Evolutionary conservation across 64 coral and sea anemone genomes (phyloP).

Genomic region (Montipora capricornis): DNA sequence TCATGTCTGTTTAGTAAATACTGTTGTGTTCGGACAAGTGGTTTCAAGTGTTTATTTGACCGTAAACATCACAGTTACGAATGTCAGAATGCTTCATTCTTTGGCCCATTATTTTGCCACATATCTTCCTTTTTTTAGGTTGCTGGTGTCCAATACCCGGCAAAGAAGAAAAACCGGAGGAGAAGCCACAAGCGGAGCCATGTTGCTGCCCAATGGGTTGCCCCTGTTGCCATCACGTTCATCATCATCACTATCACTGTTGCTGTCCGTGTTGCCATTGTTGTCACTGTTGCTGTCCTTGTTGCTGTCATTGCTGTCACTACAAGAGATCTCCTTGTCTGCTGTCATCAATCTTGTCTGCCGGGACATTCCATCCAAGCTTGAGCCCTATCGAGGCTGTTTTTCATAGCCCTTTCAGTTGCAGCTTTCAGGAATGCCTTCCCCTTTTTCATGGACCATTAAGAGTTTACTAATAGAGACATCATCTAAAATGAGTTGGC

Average conservation of each 20-base stretch:
- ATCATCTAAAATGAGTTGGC: not conserved
- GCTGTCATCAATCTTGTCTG: not conserved
- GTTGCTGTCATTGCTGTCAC: constrained; percentile 64
- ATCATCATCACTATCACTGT: constrained; percentile 54
- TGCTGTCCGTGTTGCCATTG: constrained; percentile 80
- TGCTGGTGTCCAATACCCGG: constrained; percentile 47
- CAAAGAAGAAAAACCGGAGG: not conserved
- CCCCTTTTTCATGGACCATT: not conserved
- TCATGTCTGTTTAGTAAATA: no score
- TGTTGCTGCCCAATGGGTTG: constrained; percentile 32
- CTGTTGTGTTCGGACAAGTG: no score
- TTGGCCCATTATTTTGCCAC: no score
- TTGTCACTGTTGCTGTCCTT: constrained; percentile 58
- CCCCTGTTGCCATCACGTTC: constrained; percentile 40
- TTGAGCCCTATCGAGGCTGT: not conserved
- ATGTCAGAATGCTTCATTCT: no score
- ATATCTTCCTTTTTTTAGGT: not conserved
- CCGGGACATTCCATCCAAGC: not conserved
- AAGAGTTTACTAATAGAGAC: not conserved
- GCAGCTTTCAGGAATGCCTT: not conserved
- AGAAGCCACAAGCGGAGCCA: constrained; percentile 18
- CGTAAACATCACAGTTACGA: no score
- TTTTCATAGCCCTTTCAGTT: not conserved
- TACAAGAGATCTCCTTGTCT: constrained; percentile 61
- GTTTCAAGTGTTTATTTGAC: no score